A percentile compares a stretch with the other conserved stretches of the same genome.
phyloP scores from a whole-genome alignment of 30 jellyfish, hydroid and myxozoan genomes.

The Haliclystus octoradiatus region DNA sequence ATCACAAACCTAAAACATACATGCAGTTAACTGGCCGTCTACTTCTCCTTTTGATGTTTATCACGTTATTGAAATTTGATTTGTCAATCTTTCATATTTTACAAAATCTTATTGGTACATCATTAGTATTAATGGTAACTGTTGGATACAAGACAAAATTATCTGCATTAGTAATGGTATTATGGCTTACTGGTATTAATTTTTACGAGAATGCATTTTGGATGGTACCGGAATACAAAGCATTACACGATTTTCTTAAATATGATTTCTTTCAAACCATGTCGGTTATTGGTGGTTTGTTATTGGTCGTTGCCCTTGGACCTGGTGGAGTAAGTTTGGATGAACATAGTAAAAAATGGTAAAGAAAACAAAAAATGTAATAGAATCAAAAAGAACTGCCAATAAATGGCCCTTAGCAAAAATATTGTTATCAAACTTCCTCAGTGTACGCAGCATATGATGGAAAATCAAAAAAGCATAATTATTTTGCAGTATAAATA shows the following conservation, averaged over 20 bases:
- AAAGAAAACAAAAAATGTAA: too few relatives aligned
- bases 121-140: conserved; percentile 74
- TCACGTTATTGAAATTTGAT: conserved; percentile 88
- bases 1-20: conserved; percentile 90
- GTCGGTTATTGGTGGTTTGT: conserved; percentile 99
- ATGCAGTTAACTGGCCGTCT: conserved; percentile 99
- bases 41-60: conserved; percentile 80
- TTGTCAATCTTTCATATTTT: conserved; percentile 87
- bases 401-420: too few relatives aligned
- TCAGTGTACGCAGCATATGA: too few relatives aligned
- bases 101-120: conserved; percentile 72
- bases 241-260: conserved; percentile 94
- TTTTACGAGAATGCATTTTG: conserved; percentile 95
- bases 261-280: conserved; percentile 98
- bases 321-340: conserved; percentile 99
- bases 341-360: conserved; percentile 97
- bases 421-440: too few relatives aligned
- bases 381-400: too few relatives aligned
- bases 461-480: too few relatives aligned
- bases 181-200: conserved; percentile 55
- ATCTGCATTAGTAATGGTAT: conserved; percentile 81
- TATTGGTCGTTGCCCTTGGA: conserved; percentile 95
- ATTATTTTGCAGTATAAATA: too few relatives aligned
- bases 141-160: conserved; percentile 97
- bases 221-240: conserved; percentile 97